Evolutionary conservation across 2,113 vertebrate genomes (phyloP).

Genomic region (Henicopernis longicauda): DNA sequence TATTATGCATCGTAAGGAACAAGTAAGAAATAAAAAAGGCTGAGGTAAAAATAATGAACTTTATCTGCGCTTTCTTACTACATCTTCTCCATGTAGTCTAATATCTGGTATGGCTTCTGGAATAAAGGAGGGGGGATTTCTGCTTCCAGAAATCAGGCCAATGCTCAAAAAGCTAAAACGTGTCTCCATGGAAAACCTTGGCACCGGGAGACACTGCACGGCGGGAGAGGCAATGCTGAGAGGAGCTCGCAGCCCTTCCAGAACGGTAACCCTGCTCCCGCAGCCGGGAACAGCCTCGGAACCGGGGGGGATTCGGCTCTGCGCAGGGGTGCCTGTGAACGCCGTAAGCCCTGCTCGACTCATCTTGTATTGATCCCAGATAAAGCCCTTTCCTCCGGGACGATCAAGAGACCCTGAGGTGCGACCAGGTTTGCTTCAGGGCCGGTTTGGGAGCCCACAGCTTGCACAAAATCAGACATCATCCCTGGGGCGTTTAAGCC

Average conservation of each 20-base stretch:
- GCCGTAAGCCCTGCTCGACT: neutral
- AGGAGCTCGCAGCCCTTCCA: neutral
- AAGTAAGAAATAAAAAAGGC: neutral
- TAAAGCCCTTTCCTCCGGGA: neutral
- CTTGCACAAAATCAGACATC: neutral
- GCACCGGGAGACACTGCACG: neutral
- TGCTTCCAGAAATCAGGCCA: neutral
- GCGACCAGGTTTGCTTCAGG: neutral
- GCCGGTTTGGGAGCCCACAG: neutral
- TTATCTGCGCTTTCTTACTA: neutral
- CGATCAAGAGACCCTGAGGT: neutral
- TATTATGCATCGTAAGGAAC: neutral
- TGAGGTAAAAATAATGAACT: neutral
- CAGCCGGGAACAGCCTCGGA: neutral
- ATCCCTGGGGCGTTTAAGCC: neutral
- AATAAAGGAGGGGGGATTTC: neutral
- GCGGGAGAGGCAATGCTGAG: neutral
- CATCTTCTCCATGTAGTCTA: neutral
- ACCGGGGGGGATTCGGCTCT: neutral
- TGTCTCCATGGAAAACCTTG: neutral
- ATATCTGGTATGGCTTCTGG: neutral
- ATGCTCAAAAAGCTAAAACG: neutral
- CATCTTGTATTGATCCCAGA: neutral
- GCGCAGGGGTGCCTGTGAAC: neutral
- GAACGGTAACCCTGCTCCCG: rapidly evolving